Base-by-base conservation (phyloP, 2,113 vertebrate species). In the Cervus canadensis region DNA sequence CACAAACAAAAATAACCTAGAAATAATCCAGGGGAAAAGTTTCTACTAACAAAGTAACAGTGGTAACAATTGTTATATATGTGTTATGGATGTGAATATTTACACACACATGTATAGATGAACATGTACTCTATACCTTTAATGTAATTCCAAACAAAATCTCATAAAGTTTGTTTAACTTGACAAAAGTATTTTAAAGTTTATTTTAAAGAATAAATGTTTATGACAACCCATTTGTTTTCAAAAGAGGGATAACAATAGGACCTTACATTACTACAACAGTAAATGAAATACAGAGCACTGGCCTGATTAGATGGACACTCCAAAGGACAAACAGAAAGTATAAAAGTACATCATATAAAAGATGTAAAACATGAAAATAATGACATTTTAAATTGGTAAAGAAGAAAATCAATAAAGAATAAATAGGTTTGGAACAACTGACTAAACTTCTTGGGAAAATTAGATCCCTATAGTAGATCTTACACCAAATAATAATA, bases 61-160 rank as follows among this genome's bases (percentile, higher is more conserved):
- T 4, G 21, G 50, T n/a, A 88, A 87, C 28, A 76, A 78, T 81
- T 25, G 81, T 40, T 84, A 64, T 30, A 52, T 48, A 62, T 14
- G 43, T 5, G 21, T 21, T 7, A 90, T 28, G 8, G 26, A 40
- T 14, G 30, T 25, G 5, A 10, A 36, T 45, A 50, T 50, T 52
- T 17, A 85, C 4, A 84, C 10, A 84, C 13, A 52, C 2, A 67
- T 2, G 36, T 48, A 71, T 26, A 54, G 36, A 40, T 40, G 40
- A n/a, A 33, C 17, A 43, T 57, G n/a, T 25, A 71, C 33, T 52
- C 36, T 45, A 15, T 19, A 64, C 21, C 17, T 21, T 93, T 78
- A 45, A 74, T 94, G 14, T 56, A 96, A 78, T 86, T 95, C n/a
- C 67, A 86, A 92, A 76, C 30, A 78, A 93, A 91, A 97, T 89